These are phyloP conservation scores for Sarcophaga peregrina DNA, from an alignment of 1,140 invertebrate species.

Conservation along the genomic window DNA sequence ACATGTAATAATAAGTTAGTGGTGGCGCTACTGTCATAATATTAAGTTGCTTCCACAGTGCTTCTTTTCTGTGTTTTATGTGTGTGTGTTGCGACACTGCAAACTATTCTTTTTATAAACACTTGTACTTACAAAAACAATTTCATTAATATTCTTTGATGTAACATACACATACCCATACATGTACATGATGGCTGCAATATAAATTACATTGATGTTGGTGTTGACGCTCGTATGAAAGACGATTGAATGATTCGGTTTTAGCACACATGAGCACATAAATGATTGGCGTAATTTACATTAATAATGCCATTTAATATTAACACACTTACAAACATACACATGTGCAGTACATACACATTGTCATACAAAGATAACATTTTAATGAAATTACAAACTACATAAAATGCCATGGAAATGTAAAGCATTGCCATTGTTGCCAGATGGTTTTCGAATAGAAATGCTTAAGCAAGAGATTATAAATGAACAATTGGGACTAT, in stretches of 20 bases:
- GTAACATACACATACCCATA: not conserved
- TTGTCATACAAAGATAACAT: too few species aligned
- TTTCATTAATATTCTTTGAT: not conserved
- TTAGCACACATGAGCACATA: not conserved
- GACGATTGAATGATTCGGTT: not conserved
- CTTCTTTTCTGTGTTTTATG: too few species aligned
- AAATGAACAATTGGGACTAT: too few species aligned
- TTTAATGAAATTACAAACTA: too few species aligned
- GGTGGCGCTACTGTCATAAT: not conserved
- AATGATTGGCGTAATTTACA: conserved; percentile 4
- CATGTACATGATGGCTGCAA: not conserved
- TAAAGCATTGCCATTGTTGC: too few species aligned
- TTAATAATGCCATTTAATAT: conserved; percentile 16
- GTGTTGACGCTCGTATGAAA: not conserved
- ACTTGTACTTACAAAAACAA: too few species aligned
- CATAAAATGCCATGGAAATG: too few species aligned
- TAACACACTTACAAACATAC: not conserved
- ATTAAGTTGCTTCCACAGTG: not conserved
- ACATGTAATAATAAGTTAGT: not conserved
- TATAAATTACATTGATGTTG: not conserved
- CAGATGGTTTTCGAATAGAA: too few species aligned
- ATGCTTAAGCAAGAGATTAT: too few species aligned
- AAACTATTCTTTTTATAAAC: too few species aligned
- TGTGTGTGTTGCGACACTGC: too few species aligned
- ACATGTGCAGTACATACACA: too few species aligned